Evolutionary conservation across 1,140 invertebrate genomes (phyloP).

Genomic region (Aphidius gifuensis): DNA sequence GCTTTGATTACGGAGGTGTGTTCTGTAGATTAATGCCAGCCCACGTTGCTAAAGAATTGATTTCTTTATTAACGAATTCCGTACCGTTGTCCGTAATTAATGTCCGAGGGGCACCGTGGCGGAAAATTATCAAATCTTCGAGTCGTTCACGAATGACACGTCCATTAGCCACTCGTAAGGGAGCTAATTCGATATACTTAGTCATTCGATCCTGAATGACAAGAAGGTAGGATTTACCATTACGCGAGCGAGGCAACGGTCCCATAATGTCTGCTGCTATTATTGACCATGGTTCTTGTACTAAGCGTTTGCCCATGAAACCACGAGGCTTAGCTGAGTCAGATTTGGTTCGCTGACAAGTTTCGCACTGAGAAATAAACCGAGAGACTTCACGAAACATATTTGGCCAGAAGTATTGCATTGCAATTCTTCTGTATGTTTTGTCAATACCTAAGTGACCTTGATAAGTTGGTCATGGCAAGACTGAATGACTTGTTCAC

Average conservation of each 20-base stretch:
- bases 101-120: conserved; percentile 14
- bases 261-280: background rate
- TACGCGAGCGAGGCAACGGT: background rate
- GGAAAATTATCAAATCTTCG: background rate
- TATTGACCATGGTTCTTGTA: conserved; percentile 21
- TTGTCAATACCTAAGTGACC: conserved; percentile 36
- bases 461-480: background rate
- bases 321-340: conserved; percentile 8
- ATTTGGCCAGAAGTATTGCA: conserved; percentile 36
- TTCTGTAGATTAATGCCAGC: conserved; percentile 30
- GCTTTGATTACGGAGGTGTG: conserved; percentile 44
- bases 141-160: background rate
- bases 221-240: background rate
- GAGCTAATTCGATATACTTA: background rate
- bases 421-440: conserved; percentile 21
- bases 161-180: background rate
- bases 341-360: conserved; percentile 25
- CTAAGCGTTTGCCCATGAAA: conserved; percentile 18
- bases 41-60: background rate
- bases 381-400: conserved; percentile 29
- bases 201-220: conserved; percentile 5
- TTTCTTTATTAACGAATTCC: conserved; percentile 37
- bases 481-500: background rate
- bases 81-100: conserved; percentile 19
- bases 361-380: conserved; percentile 24